Evolutionary conservation across 1,140 invertebrate species (phyloP).

Genomic region (Aethina tumida): DNA sequence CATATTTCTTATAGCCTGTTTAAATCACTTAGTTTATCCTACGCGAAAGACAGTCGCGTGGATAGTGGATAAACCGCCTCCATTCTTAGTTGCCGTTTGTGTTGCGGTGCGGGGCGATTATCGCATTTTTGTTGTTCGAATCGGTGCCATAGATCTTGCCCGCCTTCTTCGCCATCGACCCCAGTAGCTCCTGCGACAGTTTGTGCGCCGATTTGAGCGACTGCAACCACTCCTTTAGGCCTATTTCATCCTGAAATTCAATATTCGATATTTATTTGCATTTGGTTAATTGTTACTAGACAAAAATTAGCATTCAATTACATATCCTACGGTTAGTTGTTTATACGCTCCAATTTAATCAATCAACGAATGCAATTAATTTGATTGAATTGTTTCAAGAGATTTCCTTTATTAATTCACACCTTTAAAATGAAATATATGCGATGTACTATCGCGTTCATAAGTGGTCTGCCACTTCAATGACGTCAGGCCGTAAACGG

Average conservation of each 20-base stretch:
- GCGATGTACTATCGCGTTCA: no score
- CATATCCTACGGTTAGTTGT: no score
- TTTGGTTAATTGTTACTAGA: no score
- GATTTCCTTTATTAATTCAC: no score
- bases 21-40: slow-evolving; percentile 4
- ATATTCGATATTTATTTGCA: no score
- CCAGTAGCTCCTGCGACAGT: slow-evolving; percentile 81
- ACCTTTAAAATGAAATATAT: no score
- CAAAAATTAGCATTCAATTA: no score
- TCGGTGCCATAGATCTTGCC: slow-evolving; percentile 92
- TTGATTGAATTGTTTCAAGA: no score
- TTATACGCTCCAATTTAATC: no score
- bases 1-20: slow-evolving; percentile 13
- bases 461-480: no score
- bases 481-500: no score
- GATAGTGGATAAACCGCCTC: background rate
- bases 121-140: slow-evolving; percentile 34
- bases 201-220: slow-evolving; percentile 86
- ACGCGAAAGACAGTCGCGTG: slow-evolving; percentile 3
- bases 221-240: slow-evolving; percentile 88
- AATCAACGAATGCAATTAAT: no score
- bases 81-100: slow-evolving; percentile 42
- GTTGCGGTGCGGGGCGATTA: slow-evolving; percentile 41
- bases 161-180: slow-evolving; percentile 91
- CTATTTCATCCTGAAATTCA: slow-evolving; percentile 93